Conservation (phyloP, 2,888 invertebrate species). For the Stegana nigrithorax region DNA sequence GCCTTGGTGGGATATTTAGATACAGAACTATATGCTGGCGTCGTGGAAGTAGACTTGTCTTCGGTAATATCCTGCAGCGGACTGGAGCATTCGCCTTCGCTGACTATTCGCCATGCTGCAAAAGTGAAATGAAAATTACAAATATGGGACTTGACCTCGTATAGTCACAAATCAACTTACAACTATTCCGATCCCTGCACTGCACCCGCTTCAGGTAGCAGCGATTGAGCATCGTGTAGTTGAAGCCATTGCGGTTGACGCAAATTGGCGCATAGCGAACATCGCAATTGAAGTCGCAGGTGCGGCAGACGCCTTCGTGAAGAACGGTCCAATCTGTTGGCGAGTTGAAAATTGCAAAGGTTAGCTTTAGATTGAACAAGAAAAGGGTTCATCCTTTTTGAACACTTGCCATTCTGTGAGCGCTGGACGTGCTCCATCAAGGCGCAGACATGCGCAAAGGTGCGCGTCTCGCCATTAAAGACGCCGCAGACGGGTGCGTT, state of each 20-base stretch:
- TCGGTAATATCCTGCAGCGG: conserved; percentile 19
- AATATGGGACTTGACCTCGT: no score
- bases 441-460: conserved; percentile 50
- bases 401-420: conserved; percentile 43
- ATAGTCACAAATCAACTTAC: conserved; percentile 34
- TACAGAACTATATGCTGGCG: conserved; percentile 25
- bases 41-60: conserved; percentile 21
- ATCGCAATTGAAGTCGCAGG: conserved; percentile 46
- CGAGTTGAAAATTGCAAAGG: no score
- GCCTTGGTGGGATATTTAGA: no score
- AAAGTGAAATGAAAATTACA: not conserved
- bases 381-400: conserved; percentile 14
- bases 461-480: conserved; percentile 41
- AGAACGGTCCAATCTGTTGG: conserved; percentile 55
- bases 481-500: conserved; percentile 48
- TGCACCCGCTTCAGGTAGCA: conserved; percentile 50
- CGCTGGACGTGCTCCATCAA: conserved; percentile 46
- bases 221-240: conserved; percentile 55
- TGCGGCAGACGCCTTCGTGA: conserved; percentile 46
- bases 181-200: conserved; percentile 49
- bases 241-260: conserved; percentile 46
- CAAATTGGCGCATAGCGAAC: conserved; percentile 49
- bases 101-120: conserved; percentile 45
- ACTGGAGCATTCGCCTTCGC: conserved; percentile 43
- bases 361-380: no score